Base-by-base conservation (phyloP, 2,888 invertebrate genomes). In the Dexiosoma caninum region DNA sequence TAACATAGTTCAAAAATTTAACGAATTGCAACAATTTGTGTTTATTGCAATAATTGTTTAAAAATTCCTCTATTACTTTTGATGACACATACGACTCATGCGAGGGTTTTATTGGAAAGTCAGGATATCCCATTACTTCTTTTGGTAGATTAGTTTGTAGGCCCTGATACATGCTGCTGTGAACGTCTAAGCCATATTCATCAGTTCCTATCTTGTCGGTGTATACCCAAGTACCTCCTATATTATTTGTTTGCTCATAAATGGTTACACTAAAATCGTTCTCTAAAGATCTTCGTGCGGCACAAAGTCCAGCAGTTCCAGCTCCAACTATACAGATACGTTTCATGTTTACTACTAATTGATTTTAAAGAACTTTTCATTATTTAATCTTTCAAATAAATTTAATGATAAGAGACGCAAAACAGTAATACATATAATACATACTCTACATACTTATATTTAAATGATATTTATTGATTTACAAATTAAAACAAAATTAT, bases 221-320 rank as follows among this genome's bases (percentile, higher is more conserved):
- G 87, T 96, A 97, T 1, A 96, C 94, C 98, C 98, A 98, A 16
- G 97, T 97, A 37, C 98, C 98, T 8, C 98, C 98, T 19, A 97
- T 91, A 83, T 93, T 91, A 1, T 91, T 90, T 0, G 93, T 92
- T 88, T 95, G 94, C 88, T 98, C 98, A 87, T 95, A 95, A 40
- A 96, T 93, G 37, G 93, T 92, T 62, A 94, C 93, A 0, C 91
- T 90, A 67, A 92, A 86, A 42, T 91, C 91, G 51, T 88, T 87
- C 78, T 89, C 91, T 42, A 92, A 89, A 21, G 93, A 92, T 85
- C 96, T 94, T 51, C 94, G 92, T 2, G 96, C 93, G 0, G 96
- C 95, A 85, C 95, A 94, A n/a, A 98, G 91, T 0, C 98, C 98
- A 0, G 97, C 96, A 0, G 96, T 95, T 4, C 98, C 98, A 1